phyloP scores from a whole-genome alignment of 2,797 vertebrate genomes.

The Eleutherodactylus coqui region DNA sequence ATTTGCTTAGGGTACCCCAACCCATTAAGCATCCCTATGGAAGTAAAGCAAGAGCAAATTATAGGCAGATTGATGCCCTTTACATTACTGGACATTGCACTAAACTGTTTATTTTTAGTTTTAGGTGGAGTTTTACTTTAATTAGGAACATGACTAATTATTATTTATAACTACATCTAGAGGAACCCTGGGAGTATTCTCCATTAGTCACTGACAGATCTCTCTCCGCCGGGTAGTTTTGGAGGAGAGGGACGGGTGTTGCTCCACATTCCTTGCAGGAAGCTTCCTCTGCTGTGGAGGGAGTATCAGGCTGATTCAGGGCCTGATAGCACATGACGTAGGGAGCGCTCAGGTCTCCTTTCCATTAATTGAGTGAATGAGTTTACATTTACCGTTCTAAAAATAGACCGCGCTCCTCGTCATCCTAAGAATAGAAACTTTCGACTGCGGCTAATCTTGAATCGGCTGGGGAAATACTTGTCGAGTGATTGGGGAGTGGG shows the following conservation, averaged over 20 bases:
- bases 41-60: no score
- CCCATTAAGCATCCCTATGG: no score
- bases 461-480: not conserved
- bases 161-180: not conserved
- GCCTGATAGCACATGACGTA: constrained; percentile 1
- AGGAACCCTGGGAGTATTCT: constrained; percentile 16
- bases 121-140: not conserved
- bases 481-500: not conserved
- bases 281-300: not conserved
- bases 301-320: constrained; percentile 29
- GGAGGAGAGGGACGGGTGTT: not conserved
- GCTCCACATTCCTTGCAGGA: not conserved
- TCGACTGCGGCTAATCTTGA: not conserved
- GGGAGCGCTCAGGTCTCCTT: not conserved
- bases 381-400: constrained; percentile 5
- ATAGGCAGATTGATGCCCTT: not conserved
- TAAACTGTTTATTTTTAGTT: not conserved
- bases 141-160: not conserved
- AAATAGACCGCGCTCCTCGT: not conserved
- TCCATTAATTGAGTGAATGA: not conserved
- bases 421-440: constrained; percentile 16
- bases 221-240: not conserved
- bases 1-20: no score
- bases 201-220: constrained; percentile 15
- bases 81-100: not conserved